These are phyloP conservation scores for Hypomecis atomaria DNA, from an alignment of 2,888 invertebrate species.

Conservation along the genomic window DNA sequence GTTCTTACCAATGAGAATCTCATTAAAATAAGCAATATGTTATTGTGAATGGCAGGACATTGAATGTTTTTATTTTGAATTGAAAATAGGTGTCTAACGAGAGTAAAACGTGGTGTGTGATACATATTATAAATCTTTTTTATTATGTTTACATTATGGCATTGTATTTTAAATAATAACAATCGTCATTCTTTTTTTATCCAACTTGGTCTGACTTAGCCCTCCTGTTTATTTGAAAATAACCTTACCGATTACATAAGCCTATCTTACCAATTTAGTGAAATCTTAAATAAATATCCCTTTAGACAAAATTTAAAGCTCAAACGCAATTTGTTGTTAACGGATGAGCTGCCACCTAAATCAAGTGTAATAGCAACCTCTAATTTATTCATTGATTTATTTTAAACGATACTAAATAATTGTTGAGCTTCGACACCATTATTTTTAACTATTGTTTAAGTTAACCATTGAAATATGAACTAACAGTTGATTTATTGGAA, in stretches of 20 bases:
- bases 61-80: no score
- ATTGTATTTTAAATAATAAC: no score
- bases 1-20: conserved; percentile 14
- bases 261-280: conserved; percentile 19
- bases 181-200: no score
- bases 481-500: conserved; percentile 67
- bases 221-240: no score
- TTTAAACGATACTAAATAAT: conserved; percentile 78
- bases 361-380: conserved; percentile 75
- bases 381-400: conserved; percentile 82
- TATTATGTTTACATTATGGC: no score
- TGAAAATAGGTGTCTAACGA: no score
- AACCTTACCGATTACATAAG: no score
- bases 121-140: no score
- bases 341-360: conserved; percentile 78
- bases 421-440: conserved; percentile 77
- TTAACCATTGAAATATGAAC: conserved; percentile 49
- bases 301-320: conserved; percentile 48
- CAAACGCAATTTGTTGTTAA: conserved; percentile 66
- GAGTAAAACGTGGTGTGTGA: no score
- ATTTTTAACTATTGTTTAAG: conserved; percentile 79
- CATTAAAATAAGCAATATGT: no score
- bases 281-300: conserved; percentile 40
- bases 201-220: no score
- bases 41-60: no score